These are phyloP conservation scores for Thumatha senex DNA, from an alignment of 2,888 invertebrate genomes.

Conservation along the genomic window DNA sequence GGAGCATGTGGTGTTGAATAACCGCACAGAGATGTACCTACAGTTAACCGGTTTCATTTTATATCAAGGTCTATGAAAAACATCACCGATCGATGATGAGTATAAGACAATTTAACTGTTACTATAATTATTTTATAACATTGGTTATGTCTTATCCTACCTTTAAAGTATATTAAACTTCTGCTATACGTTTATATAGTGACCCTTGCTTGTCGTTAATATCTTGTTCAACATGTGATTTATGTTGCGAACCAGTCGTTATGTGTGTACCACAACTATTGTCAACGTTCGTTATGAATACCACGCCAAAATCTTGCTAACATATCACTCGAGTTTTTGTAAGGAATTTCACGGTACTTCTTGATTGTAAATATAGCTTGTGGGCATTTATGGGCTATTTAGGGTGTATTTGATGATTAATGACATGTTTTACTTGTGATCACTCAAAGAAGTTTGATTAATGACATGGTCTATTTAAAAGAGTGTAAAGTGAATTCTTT, in stretches of 20 bases:
- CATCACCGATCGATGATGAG: no score
- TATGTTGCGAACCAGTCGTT: slow-evolving; percentile 56
- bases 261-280: slow-evolving; percentile 41
- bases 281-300: slow-evolving; percentile 26
- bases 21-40: no score
- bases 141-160: neutral
- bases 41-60: no score
- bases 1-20: no score
- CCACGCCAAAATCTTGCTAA: slow-evolving; percentile 62
- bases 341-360: slow-evolving; percentile 62
- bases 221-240: slow-evolving; percentile 76
- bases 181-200: slow-evolving; percentile 4
- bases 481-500: neutral
- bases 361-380: slow-evolving; percentile 61
- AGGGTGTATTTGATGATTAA: slow-evolving; percentile 62
- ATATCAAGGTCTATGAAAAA: no score
- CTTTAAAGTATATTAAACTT: slow-evolving; percentile 8
- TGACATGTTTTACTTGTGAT: slow-evolving; percentile 56
- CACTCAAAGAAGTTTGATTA: slow-evolving; percentile 47
- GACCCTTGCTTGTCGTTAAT: slow-evolving; percentile 46
- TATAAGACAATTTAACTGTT: no score
- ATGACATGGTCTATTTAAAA: slow-evolving; percentile 30
- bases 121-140: no score
- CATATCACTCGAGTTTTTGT: slow-evolving; percentile 43
- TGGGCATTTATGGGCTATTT: slow-evolving; percentile 78